Percentiles rank a stretch among this genome's conserved stretches.
Conservation (phyloP, 2,888 invertebrate genomes). For the Leptodirus hochenwartii region DNA sequence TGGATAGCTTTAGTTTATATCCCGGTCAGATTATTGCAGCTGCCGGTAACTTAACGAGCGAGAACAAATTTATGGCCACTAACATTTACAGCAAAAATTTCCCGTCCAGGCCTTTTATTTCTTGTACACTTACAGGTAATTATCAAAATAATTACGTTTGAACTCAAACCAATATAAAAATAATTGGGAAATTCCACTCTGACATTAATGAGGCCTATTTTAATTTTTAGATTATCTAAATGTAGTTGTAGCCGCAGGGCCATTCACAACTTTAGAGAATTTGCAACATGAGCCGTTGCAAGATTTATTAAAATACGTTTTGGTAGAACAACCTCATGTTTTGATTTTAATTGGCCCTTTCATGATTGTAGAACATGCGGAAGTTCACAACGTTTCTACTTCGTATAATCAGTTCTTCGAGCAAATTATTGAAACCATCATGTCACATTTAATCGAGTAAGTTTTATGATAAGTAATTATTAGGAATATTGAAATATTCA, state of each 20-base stretch:
- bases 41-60: too few species aligned
- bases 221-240: conserved; percentile 9
- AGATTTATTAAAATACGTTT: conserved; percentile 51
- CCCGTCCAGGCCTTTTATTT: too few species aligned
- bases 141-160: too few species aligned
- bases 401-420: conserved; percentile 61
- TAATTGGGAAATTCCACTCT: too few species aligned
- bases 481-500: not conserved
- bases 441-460: conserved; percentile 32
- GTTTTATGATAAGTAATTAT: conserved; percentile 3
- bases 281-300: conserved; percentile 63
- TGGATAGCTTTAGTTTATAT: too few species aligned
- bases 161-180: too few species aligned
- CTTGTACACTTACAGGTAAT: too few species aligned
- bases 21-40: too few species aligned
- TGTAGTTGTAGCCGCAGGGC: conserved; percentile 50
- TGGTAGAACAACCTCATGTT: conserved; percentile 53
- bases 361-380: conserved; percentile 48
- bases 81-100: too few species aligned
- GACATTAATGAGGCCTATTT: too few species aligned
- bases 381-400: conserved; percentile 23
- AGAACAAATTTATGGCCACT: too few species aligned
- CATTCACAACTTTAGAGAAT: conserved; percentile 63
- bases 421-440: conserved; percentile 43
- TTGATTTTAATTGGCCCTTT: conserved; percentile 75